A percentile compares a stretch with the other conserved stretches of the same genome.
Evolutionary conservation across 2,113 vertebrate species (phyloP).

Genomic region (Scomber colias): DNA sequence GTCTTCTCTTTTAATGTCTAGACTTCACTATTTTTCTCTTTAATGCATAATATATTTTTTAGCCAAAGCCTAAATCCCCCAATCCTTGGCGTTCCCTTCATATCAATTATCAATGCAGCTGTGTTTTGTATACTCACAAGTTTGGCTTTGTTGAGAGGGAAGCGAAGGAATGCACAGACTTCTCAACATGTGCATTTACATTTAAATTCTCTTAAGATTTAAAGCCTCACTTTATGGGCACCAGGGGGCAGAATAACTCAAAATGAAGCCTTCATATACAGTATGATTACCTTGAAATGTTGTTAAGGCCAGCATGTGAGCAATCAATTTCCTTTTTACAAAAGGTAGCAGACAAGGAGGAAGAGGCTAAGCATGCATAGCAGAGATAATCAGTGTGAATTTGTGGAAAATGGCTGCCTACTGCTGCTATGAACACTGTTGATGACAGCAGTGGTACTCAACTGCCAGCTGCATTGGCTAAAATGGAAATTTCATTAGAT

Average conservation of each 20-base stretch:
- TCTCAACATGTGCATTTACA: too few species aligned
- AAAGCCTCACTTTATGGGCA: not conserved
- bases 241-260: not conserved
- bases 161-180: too few species aligned
- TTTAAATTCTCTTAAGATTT: not conserved
- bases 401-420: slow-evolving; percentile 5
- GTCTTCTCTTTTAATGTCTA: not conserved
- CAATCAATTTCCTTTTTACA: too few species aligned
- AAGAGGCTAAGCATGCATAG: too few species aligned
- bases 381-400: not conserved
- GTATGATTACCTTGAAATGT: not conserved
- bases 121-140: too few species aligned
- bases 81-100: not conserved
- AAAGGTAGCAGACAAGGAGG: too few species aligned
- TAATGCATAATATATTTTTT: not conserved
- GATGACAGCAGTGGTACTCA: not conserved
- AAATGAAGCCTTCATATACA: not conserved
- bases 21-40: not conserved
- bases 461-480: not conserved
- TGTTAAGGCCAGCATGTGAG: not conserved
- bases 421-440: not conserved
- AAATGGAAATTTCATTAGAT: not conserved
- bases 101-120: not conserved
- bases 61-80: not conserved
- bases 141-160: too few species aligned